These are phyloP conservation scores for Encarsia formosa DNA, from an alignment of 2,888 invertebrate species.

Conservation along the genomic window DNA sequence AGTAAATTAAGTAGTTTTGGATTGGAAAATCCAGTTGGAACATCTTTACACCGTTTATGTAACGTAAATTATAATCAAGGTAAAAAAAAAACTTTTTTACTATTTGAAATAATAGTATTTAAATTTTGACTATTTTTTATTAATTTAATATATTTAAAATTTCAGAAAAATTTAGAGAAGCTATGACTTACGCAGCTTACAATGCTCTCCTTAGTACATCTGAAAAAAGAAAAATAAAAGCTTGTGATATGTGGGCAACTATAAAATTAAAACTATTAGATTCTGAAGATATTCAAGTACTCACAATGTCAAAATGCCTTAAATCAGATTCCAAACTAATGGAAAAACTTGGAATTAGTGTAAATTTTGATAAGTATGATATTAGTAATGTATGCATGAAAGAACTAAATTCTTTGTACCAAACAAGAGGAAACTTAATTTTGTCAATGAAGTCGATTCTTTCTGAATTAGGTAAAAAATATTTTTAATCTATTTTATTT, in stretches of 20 bases:
- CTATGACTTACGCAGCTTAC: constrained; percentile 38
- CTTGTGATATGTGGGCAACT: constrained; percentile 40
- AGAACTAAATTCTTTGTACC: constrained; percentile 37
- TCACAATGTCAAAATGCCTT: constrained; percentile 37
- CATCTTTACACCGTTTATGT: constrained; percentile 29
- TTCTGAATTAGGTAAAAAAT: constrained; percentile 31
- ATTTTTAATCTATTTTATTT: neutral
- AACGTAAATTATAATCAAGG: constrained; percentile 19
- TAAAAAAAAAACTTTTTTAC: constrained; percentile 2
- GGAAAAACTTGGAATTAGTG: constrained; percentile 32
- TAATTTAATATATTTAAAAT: constrained; percentile 6
- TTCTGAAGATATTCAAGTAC: constrained; percentile 26
- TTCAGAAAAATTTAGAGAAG: constrained; percentile 35
- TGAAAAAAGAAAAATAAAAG: constrained; percentile 33
- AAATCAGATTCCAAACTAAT: constrained; percentile 29
- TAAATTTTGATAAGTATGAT: constrained; percentile 35
- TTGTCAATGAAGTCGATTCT: constrained; percentile 34
- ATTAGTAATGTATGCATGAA: constrained; percentile 34
- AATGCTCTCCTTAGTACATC: constrained; percentile 36
- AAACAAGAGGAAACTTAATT: constrained; percentile 33
- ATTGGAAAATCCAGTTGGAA: constrained; percentile 28
- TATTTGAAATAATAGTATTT: neutral
- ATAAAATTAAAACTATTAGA: constrained; percentile 36
- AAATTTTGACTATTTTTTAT: neutral
- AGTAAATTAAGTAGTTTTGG: constrained; percentile 21